Evolutionary conservation across 2,888 invertebrate genomes (phyloP).

Genomic region (Cephus nigrinus): DNA sequence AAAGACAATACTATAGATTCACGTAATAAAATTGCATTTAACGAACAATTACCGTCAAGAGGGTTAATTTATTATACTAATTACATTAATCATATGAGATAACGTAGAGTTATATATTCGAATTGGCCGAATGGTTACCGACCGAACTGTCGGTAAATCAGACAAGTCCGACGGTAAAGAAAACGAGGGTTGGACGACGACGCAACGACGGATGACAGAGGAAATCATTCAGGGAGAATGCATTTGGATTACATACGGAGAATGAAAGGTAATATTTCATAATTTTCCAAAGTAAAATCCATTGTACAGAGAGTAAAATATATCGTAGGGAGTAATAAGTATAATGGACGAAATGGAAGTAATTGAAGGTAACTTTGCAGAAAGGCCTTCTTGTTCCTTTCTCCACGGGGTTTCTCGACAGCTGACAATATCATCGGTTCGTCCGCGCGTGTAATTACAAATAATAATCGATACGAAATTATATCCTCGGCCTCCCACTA

Average conservation of each 20-base stretch:
- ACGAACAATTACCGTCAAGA: too few relatives aligned
- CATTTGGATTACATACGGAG: not conserved
- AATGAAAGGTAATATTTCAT: not conserved
- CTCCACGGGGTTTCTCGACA: not conserved
- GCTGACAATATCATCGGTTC: conserved; percentile 4
- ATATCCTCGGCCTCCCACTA: not conserved
- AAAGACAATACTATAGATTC: too few relatives aligned
- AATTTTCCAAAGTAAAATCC: not conserved
- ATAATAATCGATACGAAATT: conserved; percentile 10
- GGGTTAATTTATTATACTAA: too few relatives aligned
- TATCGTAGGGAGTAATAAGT: not conserved
- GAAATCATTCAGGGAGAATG: too few relatives aligned
- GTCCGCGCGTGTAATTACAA: conserved; percentile 18
- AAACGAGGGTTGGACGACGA: too few relatives aligned
- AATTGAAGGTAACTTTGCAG: not conserved
- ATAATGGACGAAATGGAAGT: not conserved
- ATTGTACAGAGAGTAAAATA: not conserved
- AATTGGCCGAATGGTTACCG: too few relatives aligned
- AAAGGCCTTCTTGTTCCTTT: not conserved
- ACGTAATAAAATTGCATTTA: too few relatives aligned
- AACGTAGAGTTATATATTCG: too few relatives aligned
- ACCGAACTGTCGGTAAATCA: too few relatives aligned
- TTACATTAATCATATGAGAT: too few relatives aligned
- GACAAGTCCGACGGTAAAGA: too few relatives aligned
- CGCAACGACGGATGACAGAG: too few relatives aligned